phyloP scores from a whole-genome alignment of 2,888 invertebrate genomes.

The Epistrophe eligans region DNA sequence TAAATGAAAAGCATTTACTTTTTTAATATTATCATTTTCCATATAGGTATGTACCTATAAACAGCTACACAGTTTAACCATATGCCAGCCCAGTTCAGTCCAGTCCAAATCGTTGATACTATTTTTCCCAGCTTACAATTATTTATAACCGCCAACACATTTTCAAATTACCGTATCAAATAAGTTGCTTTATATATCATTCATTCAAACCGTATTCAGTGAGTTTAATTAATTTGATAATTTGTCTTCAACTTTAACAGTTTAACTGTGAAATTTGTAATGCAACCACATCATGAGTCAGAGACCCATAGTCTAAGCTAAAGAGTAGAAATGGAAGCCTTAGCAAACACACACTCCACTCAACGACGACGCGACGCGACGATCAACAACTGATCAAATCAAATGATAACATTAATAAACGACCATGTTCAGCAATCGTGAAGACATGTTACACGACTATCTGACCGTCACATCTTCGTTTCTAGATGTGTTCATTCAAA shows the following conservation, averaged over 20 bases:
- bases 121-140: not conserved
- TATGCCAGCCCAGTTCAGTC: too few species aligned
- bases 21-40: too few species aligned
- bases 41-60: too few species aligned
- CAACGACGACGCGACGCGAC: too few species aligned
- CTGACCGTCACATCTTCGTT: conserved; percentile 57
- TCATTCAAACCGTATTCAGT: conserved; percentile 30
- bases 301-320: not conserved
- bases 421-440: conserved; percentile 55
- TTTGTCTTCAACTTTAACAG: conserved; percentile 64
- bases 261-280: conserved; percentile 67
- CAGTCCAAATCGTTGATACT: not conserved
- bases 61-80: not conserved
- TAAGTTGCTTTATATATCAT: conserved; percentile 25
- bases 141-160: conserved; percentile 49
- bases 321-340: not conserved
- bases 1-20: too few species aligned
- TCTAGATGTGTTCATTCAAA: conserved; percentile 42
- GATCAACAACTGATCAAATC: conserved; percentile 59
- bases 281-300: conserved; percentile 19
- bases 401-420: conserved; percentile 56
- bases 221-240: conserved; percentile 68
- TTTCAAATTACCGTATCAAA: conserved; percentile 56
- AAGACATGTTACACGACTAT: conserved; percentile 56
- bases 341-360: not conserved